These are phyloP conservation scores for Tribolium madens DNA, from an alignment of 1,140 invertebrate genomes.

Conservation along the genomic window DNA sequence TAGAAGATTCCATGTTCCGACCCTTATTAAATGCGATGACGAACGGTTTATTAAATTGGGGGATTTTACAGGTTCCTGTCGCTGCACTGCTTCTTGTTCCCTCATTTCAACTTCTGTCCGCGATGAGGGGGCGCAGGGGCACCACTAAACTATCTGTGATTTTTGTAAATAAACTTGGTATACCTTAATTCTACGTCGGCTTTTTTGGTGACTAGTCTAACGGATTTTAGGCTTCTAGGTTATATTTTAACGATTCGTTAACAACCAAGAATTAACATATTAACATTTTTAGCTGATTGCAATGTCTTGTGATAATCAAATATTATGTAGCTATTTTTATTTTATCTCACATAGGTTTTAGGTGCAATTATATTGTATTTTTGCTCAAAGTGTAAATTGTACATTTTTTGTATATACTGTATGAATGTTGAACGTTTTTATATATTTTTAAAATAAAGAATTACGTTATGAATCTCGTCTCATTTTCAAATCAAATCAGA, in stretches of 20 bases:
- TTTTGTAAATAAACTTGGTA: constrained; percentile 45
- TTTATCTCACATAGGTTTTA: constrained; percentile 36
- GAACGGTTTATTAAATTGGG: constrained; percentile 50
- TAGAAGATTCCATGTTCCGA: constrained; percentile 11
- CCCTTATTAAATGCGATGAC: constrained; percentile 52
- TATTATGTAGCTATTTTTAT: constrained; percentile 29
- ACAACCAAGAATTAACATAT: constrained; percentile 51
- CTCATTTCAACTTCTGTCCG: constrained; percentile 83
- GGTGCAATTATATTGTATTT: constrained; percentile 42
- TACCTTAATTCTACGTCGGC: constrained; percentile 39
- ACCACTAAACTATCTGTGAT: constrained; percentile 44
- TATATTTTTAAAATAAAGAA: constrained; percentile 47
- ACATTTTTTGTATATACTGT: constrained; percentile 43
- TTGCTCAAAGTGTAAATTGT: constrained; percentile 27
- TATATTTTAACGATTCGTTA: constrained; percentile 28
- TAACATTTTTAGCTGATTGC: constrained; percentile 24
- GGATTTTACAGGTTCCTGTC: constrained; percentile 83
- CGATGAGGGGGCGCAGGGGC: constrained; percentile 60
- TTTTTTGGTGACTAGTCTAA: constrained; percentile 41
- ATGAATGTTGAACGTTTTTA: constrained; percentile 44
- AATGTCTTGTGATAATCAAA: constrained; percentile 32
- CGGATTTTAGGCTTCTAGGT: constrained; percentile 1
- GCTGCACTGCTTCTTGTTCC: constrained; percentile 88
- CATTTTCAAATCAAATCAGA: not conserved
- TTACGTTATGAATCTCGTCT: constrained; percentile 30